Percentiles rank a stretch among this genome's conserved stretches.
phyloP scores from a whole-genome alignment of 92 coral and sea anemone species.

The Scolanthus callimorphus region DNA sequence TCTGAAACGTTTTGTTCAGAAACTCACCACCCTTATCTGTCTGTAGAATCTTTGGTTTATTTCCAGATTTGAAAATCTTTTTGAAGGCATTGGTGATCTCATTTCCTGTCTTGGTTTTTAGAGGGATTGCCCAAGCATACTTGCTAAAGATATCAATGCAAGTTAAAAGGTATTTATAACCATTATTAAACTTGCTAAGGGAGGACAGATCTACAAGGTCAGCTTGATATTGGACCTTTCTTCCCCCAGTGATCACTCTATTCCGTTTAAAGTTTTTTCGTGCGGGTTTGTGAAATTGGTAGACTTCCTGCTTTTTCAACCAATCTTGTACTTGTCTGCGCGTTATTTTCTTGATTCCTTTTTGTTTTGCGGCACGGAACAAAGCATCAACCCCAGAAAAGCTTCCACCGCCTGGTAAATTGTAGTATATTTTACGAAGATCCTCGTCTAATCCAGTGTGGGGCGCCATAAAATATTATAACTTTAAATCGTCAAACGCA shows the following conservation, averaged over 20 bases:
- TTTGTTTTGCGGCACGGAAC: too few species aligned
- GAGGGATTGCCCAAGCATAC: too few species aligned
- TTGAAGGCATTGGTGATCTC: slow-evolving; percentile 14
- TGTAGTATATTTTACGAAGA: too few species aligned
- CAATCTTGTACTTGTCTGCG: too few species aligned
- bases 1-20: slow-evolving; percentile 8
- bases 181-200: too few species aligned
- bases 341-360: too few species aligned
- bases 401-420: slow-evolving; percentile 15
- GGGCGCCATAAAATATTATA: too few species aligned
- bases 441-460: too few species aligned
- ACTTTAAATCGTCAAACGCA: too few species aligned
- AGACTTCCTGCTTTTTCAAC: too few species aligned
- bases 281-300: slow-evolving; percentile 29
- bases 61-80: slow-evolving; percentile 26
- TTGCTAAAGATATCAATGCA: too few species aligned
- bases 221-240: slow-evolving; percentile 10
- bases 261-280: slow-evolving; percentile 5
- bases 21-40: slow-evolving; percentile 18
- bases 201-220: slow-evolving; percentile 17
- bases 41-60: slow-evolving; percentile 19
- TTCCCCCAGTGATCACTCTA: slow-evolving; percentile 10
- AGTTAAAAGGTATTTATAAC: too few species aligned
- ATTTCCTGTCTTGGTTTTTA: slow-evolving; percentile 32
- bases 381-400: slow-evolving; percentile 2